Percentiles rank a stretch among this genome's conserved stretches.
phyloP scores from a whole-genome alignment of 2,888 invertebrate genomes.

The Morpho achilles region DNA sequence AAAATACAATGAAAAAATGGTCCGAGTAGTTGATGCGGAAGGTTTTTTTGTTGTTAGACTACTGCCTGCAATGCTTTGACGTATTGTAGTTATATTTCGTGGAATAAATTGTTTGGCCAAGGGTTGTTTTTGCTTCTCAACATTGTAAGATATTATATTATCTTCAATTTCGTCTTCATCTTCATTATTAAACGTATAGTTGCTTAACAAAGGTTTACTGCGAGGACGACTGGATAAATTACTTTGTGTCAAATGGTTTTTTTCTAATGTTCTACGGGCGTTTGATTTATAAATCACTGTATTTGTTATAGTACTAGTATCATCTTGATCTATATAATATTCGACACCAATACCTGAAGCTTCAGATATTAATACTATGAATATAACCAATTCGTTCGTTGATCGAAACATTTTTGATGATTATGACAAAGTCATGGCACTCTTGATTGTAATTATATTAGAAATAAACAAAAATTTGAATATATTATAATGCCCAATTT shows the following conservation, averaged over 20 bases:
- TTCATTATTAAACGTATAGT: not conserved
- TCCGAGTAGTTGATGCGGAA: not conserved
- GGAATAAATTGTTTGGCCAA: not conserved
- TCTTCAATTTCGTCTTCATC: slow-evolving; percentile 3
- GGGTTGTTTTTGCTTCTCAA: slow-evolving; percentile 1
- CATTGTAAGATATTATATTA: slow-evolving; percentile 8
- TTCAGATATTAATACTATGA: slow-evolving; percentile 25
- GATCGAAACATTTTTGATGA: not conserved
- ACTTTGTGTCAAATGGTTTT: not conserved
- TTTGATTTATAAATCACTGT: not conserved
- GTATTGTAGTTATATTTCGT: not conserved
- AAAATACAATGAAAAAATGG: slow-evolving; percentile 2
- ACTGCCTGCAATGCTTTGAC: not conserved
- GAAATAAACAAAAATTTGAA: not conserved
- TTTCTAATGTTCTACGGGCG: slow-evolving; percentile 9
- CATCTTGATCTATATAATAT: slow-evolving; percentile 34
- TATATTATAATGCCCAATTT: too few relatives aligned
- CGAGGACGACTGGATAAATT: not conserved
- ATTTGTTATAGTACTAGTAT: not conserved
- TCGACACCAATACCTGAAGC: slow-evolving; percentile 37
- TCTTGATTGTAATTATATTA: slow-evolving; percentile 1
- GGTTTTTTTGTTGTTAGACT: not conserved
- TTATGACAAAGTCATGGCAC: slow-evolving; percentile 1
- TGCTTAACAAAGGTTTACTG: not conserved
- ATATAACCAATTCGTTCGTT: slow-evolving; percentile 11